A percentile compares a stretch with the other conserved stretches of the same genome.
These are phyloP conservation scores for Caenorhabditis sp. DNA, from an alignment of 2,888 invertebrate genomes.

Conservation along the genomic window DNA sequence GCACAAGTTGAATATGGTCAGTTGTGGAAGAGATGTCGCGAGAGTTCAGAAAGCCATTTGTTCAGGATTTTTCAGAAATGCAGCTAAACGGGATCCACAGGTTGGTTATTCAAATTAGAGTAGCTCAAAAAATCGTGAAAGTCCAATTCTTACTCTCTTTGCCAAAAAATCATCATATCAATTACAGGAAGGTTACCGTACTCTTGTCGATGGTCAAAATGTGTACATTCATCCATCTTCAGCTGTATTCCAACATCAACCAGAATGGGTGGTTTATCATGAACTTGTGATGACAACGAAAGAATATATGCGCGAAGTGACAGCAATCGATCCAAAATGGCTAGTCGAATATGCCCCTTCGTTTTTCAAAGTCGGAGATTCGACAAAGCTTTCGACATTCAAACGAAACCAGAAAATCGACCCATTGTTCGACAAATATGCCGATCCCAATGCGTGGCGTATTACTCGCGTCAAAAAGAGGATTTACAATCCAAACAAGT, in stretches of 20 bases:
- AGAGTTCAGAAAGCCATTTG: conserved; percentile 96
- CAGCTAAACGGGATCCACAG: conserved; percentile 98
- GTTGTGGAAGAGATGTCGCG: conserved; percentile 92
- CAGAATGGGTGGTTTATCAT: conserved; percentile 99
- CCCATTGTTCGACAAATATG: conserved; percentile 97
- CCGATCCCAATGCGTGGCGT: conserved; percentile 96
- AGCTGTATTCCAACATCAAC: conserved; percentile 95
- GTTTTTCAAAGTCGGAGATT: conserved; percentile 98
- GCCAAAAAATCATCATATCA: not conserved
- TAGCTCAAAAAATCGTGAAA: not conserved
- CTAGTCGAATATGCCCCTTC: conserved; percentile 98
- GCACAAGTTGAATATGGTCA: conserved; percentile 93
- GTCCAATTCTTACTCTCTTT: not conserved
- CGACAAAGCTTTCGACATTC: conserved; percentile 95
- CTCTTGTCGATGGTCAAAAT: conserved; percentile 89
- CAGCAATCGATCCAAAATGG: conserved; percentile 94
- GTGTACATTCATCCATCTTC: conserved; percentile 99
- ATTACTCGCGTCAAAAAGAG: conserved; percentile 79
- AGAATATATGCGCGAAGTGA: conserved; percentile 97
- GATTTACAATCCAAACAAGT: conserved; percentile 71
- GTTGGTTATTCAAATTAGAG: conserved; percentile 34
- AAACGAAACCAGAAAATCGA: conserved; percentile 98
- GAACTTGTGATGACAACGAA: conserved; percentile 98
- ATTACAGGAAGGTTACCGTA: conserved; percentile 83
- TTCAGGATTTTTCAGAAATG: conserved; percentile 93